Conservation (phyloP, 1,140 invertebrate genomes). For the Mesaphorura yosii region DNA sequence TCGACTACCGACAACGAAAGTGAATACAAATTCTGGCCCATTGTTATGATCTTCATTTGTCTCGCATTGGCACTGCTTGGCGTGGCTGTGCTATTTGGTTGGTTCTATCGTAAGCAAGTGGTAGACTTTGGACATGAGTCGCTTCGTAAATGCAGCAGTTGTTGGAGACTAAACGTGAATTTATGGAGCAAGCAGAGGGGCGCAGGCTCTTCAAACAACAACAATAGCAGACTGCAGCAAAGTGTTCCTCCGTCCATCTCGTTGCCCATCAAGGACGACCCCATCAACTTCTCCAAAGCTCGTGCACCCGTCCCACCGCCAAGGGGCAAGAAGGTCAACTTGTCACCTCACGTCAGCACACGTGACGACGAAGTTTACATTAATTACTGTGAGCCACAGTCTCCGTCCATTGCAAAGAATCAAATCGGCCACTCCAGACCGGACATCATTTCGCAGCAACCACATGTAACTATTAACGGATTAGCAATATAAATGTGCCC, state of each 20-base stretch:
- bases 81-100: constrained; percentile 25
- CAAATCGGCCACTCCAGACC: constrained; percentile 24
- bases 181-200: not conserved
- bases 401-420: too few species aligned
- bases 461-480: constrained; percentile 30
- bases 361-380: too few species aligned
- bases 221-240: not conserved
- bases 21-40: constrained; percentile 24
- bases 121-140: constrained; percentile 19
- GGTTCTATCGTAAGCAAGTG: constrained; percentile 31
- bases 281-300: too few species aligned
- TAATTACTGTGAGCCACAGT: too few species aligned
- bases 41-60: constrained; percentile 25
- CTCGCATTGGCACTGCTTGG: constrained; percentile 23
- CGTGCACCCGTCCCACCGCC: constrained; percentile 28
- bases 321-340: constrained; percentile 20
- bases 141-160: constrained; percentile 14
- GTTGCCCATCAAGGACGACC: too few species aligned
- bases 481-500: constrained; percentile 16
- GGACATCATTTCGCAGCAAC: constrained; percentile 29
- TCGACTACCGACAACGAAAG: too few species aligned
- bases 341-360: not conserved
- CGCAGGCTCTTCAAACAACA: not conserved
- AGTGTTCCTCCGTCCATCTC: not conserved
- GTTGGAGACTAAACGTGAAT: constrained; percentile 9